A percentile compares a stretch with the other conserved stretches of the same genome.
phyloP scores from a whole-genome alignment of 2,113 vertebrate species.

The Equus przewalskii region DNA sequence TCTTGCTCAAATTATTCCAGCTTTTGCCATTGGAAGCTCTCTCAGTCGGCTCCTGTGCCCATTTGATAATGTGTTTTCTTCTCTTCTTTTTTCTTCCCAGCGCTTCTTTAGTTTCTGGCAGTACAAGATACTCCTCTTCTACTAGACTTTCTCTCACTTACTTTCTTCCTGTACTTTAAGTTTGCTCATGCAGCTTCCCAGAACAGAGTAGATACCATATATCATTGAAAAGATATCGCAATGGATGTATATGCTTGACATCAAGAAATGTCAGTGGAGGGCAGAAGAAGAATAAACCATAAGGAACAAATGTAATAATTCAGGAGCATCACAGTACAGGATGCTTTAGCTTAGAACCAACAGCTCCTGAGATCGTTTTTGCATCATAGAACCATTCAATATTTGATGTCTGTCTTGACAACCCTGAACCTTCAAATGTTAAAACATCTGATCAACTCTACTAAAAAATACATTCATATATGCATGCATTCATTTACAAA shows the following conservation, averaged over 20 bases:
- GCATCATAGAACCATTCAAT: background rate
- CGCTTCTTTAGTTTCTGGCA: background rate
- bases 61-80: background rate
- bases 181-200: background rate
- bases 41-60: background rate
- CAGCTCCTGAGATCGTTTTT: background rate
- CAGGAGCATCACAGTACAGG: accelerated
- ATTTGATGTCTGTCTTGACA: background rate
- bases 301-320: background rate
- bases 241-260: too few species aligned
- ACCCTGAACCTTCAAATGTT: background rate
- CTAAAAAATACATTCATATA: background rate
- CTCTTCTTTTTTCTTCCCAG: background rate
- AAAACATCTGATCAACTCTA: background rate
- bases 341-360: background rate
- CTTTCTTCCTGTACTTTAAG: background rate
- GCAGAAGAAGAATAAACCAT: background rate
- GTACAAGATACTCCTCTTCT: background rate
- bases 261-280: background rate
- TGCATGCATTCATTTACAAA: background rate
- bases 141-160: background rate
- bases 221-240: background rate
- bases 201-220: background rate
- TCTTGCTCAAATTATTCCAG: background rate
- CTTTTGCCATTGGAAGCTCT: background rate